Percentiles rank a stretch among this genome's conserved stretches.
Conservation (phyloP, 2,888 invertebrate genomes). For the Sinhomidia bicolor region DNA sequence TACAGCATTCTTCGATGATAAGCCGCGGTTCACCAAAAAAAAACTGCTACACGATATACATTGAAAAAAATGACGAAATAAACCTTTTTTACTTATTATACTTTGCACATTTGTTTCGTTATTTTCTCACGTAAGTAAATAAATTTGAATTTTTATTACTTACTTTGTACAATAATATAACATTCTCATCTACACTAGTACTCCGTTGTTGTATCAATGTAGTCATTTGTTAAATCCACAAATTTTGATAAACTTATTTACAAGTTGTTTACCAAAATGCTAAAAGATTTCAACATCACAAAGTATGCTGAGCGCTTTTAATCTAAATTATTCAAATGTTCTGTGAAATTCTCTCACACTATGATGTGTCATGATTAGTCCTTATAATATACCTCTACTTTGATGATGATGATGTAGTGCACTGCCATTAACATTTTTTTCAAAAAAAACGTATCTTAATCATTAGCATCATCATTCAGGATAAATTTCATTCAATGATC, state of each 20-base stretch:
- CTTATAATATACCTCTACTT: not conserved
- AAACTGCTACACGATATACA: not conserved
- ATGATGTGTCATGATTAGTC: constrained; percentile 21
- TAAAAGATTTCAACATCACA: constrained; percentile 10
- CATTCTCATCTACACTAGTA: no score
- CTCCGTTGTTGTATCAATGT: not conserved
- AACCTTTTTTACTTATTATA: not conserved
- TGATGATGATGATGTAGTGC: not conserved
- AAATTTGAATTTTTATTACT: constrained; percentile 10
- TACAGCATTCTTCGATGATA: no score
- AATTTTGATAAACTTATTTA: not conserved
- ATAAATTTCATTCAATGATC: constrained; percentile 42
- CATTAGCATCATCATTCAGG: constrained; percentile 34
- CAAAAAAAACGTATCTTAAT: constrained; percentile 18
- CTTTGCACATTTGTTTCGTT: not conserved
- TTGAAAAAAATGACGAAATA: not conserved
- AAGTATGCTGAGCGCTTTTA: constrained; percentile 3
- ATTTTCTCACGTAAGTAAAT: constrained; percentile 27
- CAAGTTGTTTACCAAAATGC: constrained; percentile 36
- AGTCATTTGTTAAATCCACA: not conserved
- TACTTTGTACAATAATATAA: not conserved
- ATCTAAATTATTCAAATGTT: constrained; percentile 58
- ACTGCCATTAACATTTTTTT: constrained; percentile 1
- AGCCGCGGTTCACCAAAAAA: not conserved
- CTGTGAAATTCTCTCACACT: constrained; percentile 67